phyloP scores from a whole-genome alignment of 2,888 invertebrate species.

The Xylocampa areola region DNA sequence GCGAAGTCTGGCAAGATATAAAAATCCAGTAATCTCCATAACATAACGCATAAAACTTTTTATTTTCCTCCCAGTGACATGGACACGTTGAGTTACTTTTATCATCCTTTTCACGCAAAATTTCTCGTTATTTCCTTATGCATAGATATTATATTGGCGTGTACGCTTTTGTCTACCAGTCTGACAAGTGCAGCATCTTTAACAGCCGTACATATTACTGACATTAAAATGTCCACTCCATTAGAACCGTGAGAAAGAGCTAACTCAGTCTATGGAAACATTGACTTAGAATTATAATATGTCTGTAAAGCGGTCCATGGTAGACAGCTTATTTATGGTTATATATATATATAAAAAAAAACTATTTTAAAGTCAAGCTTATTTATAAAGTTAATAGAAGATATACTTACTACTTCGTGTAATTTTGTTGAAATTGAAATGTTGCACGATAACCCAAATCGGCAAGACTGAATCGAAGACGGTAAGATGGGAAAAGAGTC shows the following conservation, averaged over 20 bases:
- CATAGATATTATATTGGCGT: conserved; percentile 22
- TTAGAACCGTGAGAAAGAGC: conserved; percentile 47
- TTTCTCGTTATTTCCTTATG: conserved; percentile 4
- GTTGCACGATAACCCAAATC: not conserved
- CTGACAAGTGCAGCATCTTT: conserved; percentile 22
- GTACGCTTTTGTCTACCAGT: not conserved
- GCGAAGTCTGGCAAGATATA: conserved; percentile 30
- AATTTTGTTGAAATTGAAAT: conserved; percentile 5
- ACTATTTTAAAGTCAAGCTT: not conserved
- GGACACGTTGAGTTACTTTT: conserved; percentile 16
- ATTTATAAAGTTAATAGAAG: too few species aligned
- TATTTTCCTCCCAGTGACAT: conserved; percentile 20
- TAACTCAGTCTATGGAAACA: conserved; percentile 14
- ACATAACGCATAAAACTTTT: conserved; percentile 41
- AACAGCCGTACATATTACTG: conserved; percentile 18
- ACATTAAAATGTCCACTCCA: conserved; percentile 35
- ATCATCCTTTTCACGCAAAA: conserved; percentile 9
- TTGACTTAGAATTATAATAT: not conserved
- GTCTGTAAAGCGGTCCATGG: not conserved
- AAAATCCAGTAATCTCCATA: conserved; percentile 47
- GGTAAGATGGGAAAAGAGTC: conserved; percentile 9
- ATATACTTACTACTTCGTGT: not conserved
- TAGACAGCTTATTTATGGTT: too few species aligned
- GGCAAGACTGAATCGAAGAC: conserved; percentile 1
- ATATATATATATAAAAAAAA: not conserved